A percentile compares a stretch with the other conserved stretches of the same genome.
These are phyloP conservation scores for Cerceris rybyensis DNA, from an alignment of 2,888 invertebrate species.

Conservation along the genomic window DNA sequence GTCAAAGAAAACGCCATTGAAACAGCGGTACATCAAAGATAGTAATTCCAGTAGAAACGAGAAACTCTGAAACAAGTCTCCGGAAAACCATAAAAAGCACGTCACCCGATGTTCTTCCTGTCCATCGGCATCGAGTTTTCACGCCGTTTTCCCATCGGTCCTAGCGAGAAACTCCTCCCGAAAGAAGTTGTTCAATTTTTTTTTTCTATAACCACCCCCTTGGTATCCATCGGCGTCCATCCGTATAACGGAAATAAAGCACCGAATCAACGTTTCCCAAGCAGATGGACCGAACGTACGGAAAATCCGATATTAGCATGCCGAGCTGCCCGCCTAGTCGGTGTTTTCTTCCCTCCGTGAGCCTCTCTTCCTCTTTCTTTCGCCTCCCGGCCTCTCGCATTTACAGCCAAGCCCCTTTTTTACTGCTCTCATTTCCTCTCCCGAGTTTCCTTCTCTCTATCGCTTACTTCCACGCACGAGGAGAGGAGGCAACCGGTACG, in stretches of 20 bases:
- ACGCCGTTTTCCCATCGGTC: slow-evolving; percentile 36
- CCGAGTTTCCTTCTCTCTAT: slow-evolving; percentile 28
- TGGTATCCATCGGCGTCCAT: slow-evolving; percentile 44
- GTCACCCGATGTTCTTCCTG: slow-evolving; percentile 22
- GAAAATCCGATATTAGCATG: slow-evolving; percentile 72
- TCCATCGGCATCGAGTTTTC: slow-evolving; percentile 45
- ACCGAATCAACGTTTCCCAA: slow-evolving; percentile 65
- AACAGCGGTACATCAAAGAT: not conserved
- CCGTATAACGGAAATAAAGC: slow-evolving; percentile 64
- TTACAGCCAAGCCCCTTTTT: slow-evolving; percentile 8
- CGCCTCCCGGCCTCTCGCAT: not conserved
- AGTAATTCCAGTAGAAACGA: slow-evolving; percentile 13
- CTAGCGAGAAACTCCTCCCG: slow-evolving; percentile 37
- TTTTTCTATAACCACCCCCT: slow-evolving; percentile 25
- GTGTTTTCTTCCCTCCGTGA: slow-evolving; percentile 59
- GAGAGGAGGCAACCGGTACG: slow-evolving; percentile 28
- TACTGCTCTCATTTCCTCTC: slow-evolving; percentile 28
- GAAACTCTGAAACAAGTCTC: slow-evolving; percentile 3
- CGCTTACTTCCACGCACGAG: slow-evolving; percentile 43
- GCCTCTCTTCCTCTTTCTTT: slow-evolving; percentile 35
- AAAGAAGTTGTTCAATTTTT: slow-evolving; percentile 58
- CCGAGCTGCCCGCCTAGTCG: slow-evolving; percentile 65
- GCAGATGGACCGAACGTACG: slow-evolving; percentile 64
- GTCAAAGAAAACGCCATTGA: too few relatives aligned
- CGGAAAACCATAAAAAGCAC: slow-evolving; percentile 14